Conservation (phyloP, 2,888 invertebrate genomes). For the Muscina levida region DNA sequence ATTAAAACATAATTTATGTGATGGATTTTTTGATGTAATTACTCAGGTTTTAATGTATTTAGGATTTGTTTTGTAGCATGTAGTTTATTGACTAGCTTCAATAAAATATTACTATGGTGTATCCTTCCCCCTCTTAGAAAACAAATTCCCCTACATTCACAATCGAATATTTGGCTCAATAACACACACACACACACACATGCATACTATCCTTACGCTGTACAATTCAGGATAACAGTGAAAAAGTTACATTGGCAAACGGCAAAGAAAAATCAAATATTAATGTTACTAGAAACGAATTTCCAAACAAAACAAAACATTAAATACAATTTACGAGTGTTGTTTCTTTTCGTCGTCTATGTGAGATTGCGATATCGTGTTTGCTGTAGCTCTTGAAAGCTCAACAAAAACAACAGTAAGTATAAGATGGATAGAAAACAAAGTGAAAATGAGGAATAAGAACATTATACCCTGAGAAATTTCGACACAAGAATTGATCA, state of each 20-base stretch:
- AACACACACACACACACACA: neutral
- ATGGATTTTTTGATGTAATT: too few relatives aligned
- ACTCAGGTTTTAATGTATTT: too few relatives aligned
- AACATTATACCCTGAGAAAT: slow-evolving; percentile 5
- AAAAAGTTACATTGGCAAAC: neutral
- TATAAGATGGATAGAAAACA: neutral
- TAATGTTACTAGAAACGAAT: slow-evolving; percentile 19
- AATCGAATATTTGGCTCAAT: neutral
- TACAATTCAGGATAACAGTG: neutral
- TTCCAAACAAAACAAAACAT: slow-evolving; percentile 20
- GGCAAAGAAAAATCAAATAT: slow-evolving; percentile 30
- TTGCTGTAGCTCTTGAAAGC: neutral
- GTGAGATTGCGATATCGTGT: neutral
- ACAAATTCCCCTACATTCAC: slow-evolving; percentile 17
- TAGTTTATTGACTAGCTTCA: too few relatives aligned
- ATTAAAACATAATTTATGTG: too few relatives aligned
- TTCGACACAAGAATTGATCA: slow-evolving; percentile 12
- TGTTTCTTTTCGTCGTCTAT: neutral
- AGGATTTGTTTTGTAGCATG: too few relatives aligned
- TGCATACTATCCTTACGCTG: neutral
- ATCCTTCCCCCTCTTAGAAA: slow-evolving; percentile 1
- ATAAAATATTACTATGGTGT: too few relatives aligned
- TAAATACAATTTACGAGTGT: slow-evolving; percentile 28
- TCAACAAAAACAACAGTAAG: neutral
- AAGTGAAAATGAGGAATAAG: neutral